Conservation (phyloP, 2,797 vertebrate genomes). For the Hylomyscus alleni region DNA sequence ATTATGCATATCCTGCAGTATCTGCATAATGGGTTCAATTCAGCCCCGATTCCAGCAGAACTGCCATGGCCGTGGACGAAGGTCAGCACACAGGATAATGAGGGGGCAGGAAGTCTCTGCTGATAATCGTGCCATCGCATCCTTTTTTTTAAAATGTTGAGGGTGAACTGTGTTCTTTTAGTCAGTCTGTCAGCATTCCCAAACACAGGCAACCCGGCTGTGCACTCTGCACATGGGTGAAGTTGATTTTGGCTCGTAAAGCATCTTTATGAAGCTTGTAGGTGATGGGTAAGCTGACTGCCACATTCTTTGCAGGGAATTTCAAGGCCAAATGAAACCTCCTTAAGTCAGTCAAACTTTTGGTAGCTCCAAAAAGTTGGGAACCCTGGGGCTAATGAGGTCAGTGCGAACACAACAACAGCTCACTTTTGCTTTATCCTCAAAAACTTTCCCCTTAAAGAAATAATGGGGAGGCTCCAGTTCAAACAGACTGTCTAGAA, state of each 20-base stretch:
- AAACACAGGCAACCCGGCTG: constrained; percentile 20
- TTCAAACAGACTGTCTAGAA: constrained; percentile 31
- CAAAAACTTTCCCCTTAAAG: constrained; percentile 5
- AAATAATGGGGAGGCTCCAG: constrained; percentile 11
- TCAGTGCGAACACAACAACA: neutral
- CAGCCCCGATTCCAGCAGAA: constrained; percentile 56
- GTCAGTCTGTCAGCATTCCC: constrained; percentile 49
- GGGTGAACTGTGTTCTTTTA: constrained; percentile 68
- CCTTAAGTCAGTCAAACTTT: neutral
- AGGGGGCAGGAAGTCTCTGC: constrained; percentile 63
- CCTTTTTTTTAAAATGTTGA: neutral
- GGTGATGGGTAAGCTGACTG: neutral
- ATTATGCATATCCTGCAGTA: constrained; percentile 79
- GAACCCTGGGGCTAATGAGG: neutral
- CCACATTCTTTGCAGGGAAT: neutral
- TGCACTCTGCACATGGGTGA: neutral
- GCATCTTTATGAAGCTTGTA: constrained; percentile 30
- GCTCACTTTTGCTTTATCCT: neutral
- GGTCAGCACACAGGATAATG: neutral
- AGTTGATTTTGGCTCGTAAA: constrained; percentile 9
- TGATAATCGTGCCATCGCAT: constrained; percentile 32
- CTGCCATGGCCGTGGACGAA: constrained; percentile 8
- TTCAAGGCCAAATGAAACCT: constrained; percentile 27
- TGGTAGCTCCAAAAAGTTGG: neutral
- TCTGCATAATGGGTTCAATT: constrained; percentile 83